Conservation (phyloP, 2,888 invertebrate genomes). For the Philaethria dido region DNA sequence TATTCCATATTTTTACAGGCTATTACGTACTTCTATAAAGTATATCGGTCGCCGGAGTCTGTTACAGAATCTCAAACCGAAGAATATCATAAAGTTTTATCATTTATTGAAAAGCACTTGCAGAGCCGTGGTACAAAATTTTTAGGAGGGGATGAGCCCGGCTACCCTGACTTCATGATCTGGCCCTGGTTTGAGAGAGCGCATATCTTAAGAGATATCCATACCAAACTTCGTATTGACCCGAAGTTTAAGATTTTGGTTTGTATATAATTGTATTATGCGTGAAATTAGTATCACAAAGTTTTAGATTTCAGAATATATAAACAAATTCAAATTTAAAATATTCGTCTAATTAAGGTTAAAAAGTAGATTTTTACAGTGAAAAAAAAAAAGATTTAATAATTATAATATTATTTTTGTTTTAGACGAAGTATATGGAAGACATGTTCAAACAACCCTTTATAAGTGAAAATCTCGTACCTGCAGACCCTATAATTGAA, state of each 20-base stretch:
- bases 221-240: slow-evolving; percentile 79
- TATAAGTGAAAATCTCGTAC: slow-evolving; percentile 83
- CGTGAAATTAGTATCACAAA: too few relatives aligned
- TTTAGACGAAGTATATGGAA: slow-evolving; percentile 85
- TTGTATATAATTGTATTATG: slow-evolving; percentile 43
- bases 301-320: too few relatives aligned
- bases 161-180: slow-evolving; percentile 92
- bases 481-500: slow-evolving; percentile 82
- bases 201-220: slow-evolving; percentile 69
- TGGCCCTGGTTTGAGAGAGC: slow-evolving; percentile 94
- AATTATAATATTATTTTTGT: slow-evolving; percentile 40
- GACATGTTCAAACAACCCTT: slow-evolving; percentile 86
- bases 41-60: slow-evolving; percentile 54
- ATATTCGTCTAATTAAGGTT: too few relatives aligned
- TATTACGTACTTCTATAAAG: slow-evolving; percentile 54
- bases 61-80: slow-evolving; percentile 56
- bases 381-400: too few relatives aligned
- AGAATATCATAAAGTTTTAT: slow-evolving; percentile 73
- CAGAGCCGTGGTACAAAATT: slow-evolving; percentile 84
- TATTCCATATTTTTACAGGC: slow-evolving; percentile 53
- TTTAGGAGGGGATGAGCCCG: slow-evolving; percentile 86
- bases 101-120: slow-evolving; percentile 86
- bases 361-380: too few relatives aligned
- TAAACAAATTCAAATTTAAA: too few relatives aligned
- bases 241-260: slow-evolving; percentile 78